These are phyloP conservation scores for Prosapia bicincta DNA, from an alignment of 2,888 invertebrate species.

Conservation along the genomic window DNA sequence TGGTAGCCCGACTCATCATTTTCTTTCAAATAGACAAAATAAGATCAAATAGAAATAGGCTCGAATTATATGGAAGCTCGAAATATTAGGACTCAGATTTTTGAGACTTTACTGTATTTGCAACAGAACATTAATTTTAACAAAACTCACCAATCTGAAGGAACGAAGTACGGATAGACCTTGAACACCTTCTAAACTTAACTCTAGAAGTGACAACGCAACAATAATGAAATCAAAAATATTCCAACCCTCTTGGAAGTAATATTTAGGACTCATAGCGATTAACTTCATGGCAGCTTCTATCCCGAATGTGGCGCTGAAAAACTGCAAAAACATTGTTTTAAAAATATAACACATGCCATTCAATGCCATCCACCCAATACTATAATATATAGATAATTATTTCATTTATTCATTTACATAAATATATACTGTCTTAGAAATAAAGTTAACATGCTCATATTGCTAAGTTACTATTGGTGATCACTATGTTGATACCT, in stretches of 20 bases:
- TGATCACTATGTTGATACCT: no score
- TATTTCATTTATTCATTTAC: slow-evolving; percentile 17
- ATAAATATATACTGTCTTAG: not conserved
- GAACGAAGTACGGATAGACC: slow-evolving; percentile 96
- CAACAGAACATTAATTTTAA: no score
- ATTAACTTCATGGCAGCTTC: slow-evolving; percentile 92
- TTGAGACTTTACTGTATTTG: no score
- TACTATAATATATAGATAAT: slow-evolving; percentile 2
- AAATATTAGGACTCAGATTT: no score
- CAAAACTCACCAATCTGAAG: slow-evolving; percentile 92
- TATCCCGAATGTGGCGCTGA: slow-evolving; percentile 94
- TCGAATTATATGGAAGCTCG: no score
- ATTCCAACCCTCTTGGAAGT: slow-evolving; percentile 99
- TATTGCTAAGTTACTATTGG: no score
- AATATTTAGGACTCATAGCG: slow-evolving; percentile 95
- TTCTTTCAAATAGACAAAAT: no score
- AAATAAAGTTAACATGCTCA: no score
- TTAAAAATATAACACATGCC: not conserved
- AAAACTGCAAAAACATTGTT: slow-evolving; percentile 67
- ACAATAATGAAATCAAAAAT: slow-evolving; percentile 99
- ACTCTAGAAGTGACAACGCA: slow-evolving; percentile 88
- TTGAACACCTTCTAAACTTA: slow-evolving; percentile 90
- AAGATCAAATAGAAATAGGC: no score
- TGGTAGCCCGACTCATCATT: no score
- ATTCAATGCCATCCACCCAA: not conserved